Base-by-base conservation (phyloP, 2,888 invertebrate species). In the Tinea pellionella region DNA sequence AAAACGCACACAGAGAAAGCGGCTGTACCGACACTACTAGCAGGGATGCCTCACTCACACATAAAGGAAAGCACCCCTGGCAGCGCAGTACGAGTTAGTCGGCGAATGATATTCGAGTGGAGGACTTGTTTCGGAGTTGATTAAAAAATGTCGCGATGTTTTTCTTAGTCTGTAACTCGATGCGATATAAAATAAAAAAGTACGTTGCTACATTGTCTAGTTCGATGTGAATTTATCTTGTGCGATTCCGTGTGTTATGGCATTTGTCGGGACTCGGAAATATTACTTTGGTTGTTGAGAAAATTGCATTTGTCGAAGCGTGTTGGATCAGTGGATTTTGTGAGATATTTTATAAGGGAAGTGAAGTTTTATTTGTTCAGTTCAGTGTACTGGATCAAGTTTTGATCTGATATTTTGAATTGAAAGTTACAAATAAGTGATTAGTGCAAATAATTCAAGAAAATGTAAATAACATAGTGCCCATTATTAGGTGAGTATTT, bases 11-110 rank as follows among this genome's bases (percentile, higher is more conserved):
- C 53, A 24, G 2, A 51, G 13, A 51, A 51, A 51, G 2, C 8
- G 4, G 24, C 18, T 53, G 53, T 53, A 53, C 24, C 1, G 19
- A 53, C 15, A 47, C 4, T 4, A 2, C 11, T 53, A 24, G 47
- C 63, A 65, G 63, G 69, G 66, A 60, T 64, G 61, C 62, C 62
- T 55, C 63, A 74, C 77, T 61, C 82, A 80, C 73, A 83, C 83
- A 67, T 55, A 42, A 15, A 62, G 60, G 66, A 11, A 12, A 62
- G 61, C 70, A 69, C 75, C 80, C 82, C 81, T 70, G 80, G 79
- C 71, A 67, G 67, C 71, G 71, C 73, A 72, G 69, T 69, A 68
- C 77, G 71, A 77, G 79, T 77, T 76, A 80, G 80, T 76, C 62
- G 60, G 24, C 42, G 62, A 65, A 65, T 12, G 24, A 18, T 8